phyloP scores from a whole-genome alignment of 2,888 invertebrate species.

The Lepas anatifera region DNA sequence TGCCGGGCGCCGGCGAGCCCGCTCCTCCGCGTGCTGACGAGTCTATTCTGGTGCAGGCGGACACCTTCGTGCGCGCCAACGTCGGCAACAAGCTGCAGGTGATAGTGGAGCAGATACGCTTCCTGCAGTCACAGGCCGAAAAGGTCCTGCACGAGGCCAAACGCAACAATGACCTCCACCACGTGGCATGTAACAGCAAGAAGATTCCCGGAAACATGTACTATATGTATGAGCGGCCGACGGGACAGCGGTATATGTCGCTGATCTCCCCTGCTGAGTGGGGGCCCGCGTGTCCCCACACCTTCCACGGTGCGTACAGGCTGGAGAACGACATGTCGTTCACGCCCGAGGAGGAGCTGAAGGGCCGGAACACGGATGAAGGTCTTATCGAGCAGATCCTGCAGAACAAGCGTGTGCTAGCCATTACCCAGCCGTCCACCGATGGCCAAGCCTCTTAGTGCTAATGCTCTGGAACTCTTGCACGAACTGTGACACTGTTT shows the following conservation, averaged over 20 bases:
- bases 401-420: background rate
- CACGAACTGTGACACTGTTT: too few species aligned
- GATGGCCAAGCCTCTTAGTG: too few species aligned
- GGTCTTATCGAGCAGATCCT: constrained; percentile 23
- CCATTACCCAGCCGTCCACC: background rate
- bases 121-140: constrained; percentile 51
- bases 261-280: constrained; percentile 66
- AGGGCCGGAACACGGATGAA: constrained; percentile 30
- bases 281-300: constrained; percentile 47
- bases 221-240: constrained; percentile 51
- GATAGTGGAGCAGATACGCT: constrained; percentile 56
- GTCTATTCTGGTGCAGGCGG: constrained; percentile 43
- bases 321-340: constrained; percentile 56
- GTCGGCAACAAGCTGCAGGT: constrained; percentile 51
- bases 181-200: constrained; percentile 57
- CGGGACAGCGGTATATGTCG: constrained; percentile 57
- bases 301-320: constrained; percentile 50
- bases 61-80: constrained; percentile 45
- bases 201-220: constrained; percentile 58
- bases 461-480: too few species aligned
- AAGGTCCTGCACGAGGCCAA: constrained; percentile 47
- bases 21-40: background rate
- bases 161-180: constrained; percentile 47
- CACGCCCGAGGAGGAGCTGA: constrained; percentile 45
- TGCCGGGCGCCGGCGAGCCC: background rate